Percentiles rank a stretch among this genome's conserved stretches.
Conservation (phyloP, 2,113 vertebrate genomes). For the Bettongia penicillata region DNA sequence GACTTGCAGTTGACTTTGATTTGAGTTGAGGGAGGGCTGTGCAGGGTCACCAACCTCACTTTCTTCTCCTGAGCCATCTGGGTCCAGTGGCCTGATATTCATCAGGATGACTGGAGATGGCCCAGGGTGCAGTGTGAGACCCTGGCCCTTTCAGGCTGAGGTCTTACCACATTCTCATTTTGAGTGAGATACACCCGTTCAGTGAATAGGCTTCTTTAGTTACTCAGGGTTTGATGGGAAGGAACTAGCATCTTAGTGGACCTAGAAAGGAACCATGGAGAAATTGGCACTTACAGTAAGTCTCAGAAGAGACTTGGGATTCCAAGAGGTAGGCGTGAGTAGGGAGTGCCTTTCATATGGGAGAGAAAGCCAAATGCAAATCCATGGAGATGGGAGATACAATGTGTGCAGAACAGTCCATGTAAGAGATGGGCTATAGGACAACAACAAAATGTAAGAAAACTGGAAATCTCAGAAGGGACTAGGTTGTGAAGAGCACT, state of each 20-base stretch:
- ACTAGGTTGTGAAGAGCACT: neutral
- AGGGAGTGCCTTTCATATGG: neutral
- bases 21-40: no score
- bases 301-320: neutral
- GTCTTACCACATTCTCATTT: no score
- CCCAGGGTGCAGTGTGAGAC: no score
- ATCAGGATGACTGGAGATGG: no score
- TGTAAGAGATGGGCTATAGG: neutral
- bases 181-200: no score
- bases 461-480: neutral
- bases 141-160: no score
- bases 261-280: neutral
- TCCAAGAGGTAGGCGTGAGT: neutral
- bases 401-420: neutral
- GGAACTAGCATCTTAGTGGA: neutral
- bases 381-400: neutral
- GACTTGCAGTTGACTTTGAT: no score
- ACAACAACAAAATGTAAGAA: neutral
- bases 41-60: no score
- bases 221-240: no score
- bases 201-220: no score
- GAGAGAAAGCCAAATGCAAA: neutral
- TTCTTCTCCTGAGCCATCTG: no score
- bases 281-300: neutral
- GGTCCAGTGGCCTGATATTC: no score